A percentile compares a stretch with the other conserved stretches of the same genome.
phyloP scores from a whole-genome alignment of 2,797 vertebrate genomes.

The Poeciliopsis presidionis region DNA sequence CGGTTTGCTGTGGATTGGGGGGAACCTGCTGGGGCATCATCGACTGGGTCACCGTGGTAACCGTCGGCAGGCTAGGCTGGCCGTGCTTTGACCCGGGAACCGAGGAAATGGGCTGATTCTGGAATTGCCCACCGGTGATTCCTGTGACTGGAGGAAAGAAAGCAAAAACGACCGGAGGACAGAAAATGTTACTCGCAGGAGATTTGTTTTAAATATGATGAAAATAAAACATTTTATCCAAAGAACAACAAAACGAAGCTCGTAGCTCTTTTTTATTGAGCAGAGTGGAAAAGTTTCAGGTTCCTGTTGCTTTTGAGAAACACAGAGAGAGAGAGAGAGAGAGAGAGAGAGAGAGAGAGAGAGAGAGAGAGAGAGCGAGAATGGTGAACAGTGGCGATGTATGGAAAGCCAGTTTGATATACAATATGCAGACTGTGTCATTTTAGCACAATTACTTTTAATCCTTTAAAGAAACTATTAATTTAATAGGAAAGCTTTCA shows the following conservation, averaged over 20 bases:
- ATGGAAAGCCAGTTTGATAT: not conserved
- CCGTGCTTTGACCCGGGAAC: constrained; percentile 79
- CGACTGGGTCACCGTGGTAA: constrained; percentile 79
- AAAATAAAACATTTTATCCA: not conserved
- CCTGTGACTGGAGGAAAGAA: constrained; percentile 56
- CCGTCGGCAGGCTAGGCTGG: constrained; percentile 83
- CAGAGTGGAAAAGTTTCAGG: not conserved
- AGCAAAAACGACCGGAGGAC: not conserved
- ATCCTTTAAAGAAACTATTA: no score
- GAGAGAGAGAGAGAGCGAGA: not conserved
- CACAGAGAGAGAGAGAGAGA: not conserved
- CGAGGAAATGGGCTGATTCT: constrained; percentile 76
- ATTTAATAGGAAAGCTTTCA: no score
- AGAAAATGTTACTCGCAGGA: not conserved
- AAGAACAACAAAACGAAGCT: not conserved
- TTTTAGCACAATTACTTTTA: not conserved
- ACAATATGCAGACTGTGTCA: not conserved
- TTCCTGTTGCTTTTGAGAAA: not conserved
- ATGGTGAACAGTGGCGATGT: not conserved
- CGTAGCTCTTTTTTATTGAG: not conserved
- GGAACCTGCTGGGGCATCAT: constrained; percentile 71
- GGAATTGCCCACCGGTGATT: constrained; percentile 76
- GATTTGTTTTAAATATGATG: not conserved
- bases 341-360: not conserved
- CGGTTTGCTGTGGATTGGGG: constrained; percentile 69